Evolutionary conservation across 2,113 vertebrate species (phyloP), one percentile per base, ranked within the genome.

Genomic region (Falco punctatus): DNA sequence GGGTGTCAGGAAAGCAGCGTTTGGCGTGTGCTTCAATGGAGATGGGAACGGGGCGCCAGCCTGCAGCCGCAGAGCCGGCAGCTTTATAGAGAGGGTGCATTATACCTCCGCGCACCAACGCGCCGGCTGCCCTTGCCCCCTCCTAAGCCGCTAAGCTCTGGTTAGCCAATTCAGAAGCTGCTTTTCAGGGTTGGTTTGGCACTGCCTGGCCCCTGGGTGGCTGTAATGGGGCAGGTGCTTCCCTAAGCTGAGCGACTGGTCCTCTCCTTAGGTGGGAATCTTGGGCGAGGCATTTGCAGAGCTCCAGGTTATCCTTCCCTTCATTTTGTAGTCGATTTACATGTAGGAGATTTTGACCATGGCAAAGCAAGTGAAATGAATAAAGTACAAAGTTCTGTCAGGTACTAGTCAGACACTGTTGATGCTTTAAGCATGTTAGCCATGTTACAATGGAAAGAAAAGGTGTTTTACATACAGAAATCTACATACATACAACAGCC

Each of bases 281-380:
- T 91, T 18, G 95, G 96, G 88, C 65, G 24, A 96, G 98, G 97
- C 96, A 97, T 99, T 99, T 99, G 98, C 99, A 98, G 97, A 99
- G 99, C 99, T 99, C 99, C 99, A 99, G 98, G 98, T 99, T 99
- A 99, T 98, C 98, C 97, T 93, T 97, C 98, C 98, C 98, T 98
- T 93, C 98, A 98, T 99, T 99, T 98, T 98, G 98, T 98, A 98
- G 98, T 98, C 96, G 98, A 98, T 98, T 98, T 98, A 99, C 98
- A 99, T 98, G 98, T 98, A 98, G 99, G 98, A 99, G 99, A 99
- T 99, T 99, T 99, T 97, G 98, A 99, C 99, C 99, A 98, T 99
- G 99, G 99, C 97, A 98, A 98, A 99, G 99, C 99, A 98, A 98
- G 99, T 99, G 99, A 99, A 98, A 99, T 99, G 99, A 99, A 98